Percentiles rank a stretch among this genome's conserved stretches.
These are phyloP conservation scores for Drosophila sordidula DNA, from an alignment of 2,888 invertebrate species.

Conservation along the genomic window DNA sequence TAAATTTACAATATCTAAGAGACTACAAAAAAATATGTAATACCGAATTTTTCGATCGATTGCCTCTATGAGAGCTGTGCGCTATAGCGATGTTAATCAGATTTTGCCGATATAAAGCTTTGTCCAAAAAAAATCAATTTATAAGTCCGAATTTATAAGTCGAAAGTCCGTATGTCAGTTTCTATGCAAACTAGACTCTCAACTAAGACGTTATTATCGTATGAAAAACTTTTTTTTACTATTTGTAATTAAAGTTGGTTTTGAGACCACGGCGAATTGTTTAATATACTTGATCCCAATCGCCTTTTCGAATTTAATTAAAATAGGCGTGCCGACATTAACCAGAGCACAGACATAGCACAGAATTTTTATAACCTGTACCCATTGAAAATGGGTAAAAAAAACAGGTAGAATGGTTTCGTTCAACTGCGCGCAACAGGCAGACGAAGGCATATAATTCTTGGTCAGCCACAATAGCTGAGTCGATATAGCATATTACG, in stretches of 20 bases:
- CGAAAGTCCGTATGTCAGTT: neutral
- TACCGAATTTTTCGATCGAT: too few relatives aligned
- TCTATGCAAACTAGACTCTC: neutral
- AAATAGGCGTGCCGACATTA: slow-evolving; percentile 27
- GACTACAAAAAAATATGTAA: too few relatives aligned
- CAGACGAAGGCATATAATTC: neutral
- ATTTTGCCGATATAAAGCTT: too few relatives aligned
- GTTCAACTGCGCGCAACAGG: neutral
- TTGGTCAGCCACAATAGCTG: too few relatives aligned
- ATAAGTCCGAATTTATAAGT: too few relatives aligned
- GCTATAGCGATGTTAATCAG: too few relatives aligned
- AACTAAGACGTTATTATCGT: neutral
- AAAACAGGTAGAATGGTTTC: too few relatives aligned
- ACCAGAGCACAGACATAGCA: neutral
- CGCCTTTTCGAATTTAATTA: slow-evolving; percentile 23
- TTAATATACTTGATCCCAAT: slow-evolving; percentile 21
- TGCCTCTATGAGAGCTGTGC: too few relatives aligned
- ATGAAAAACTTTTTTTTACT: neutral
- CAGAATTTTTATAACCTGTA: slow-evolving; percentile 2
- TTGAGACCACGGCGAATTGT: neutral
- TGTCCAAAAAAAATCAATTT: too few relatives aligned
- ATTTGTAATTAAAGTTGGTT: neutral
- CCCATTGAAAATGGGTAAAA: neutral
- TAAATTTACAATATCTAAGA: too few relatives aligned
- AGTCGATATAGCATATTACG: too few relatives aligned